These are phyloP conservation scores for Tachystola acroxantha DNA, from an alignment of 2,888 invertebrate genomes.

Conservation along the genomic window DNA sequence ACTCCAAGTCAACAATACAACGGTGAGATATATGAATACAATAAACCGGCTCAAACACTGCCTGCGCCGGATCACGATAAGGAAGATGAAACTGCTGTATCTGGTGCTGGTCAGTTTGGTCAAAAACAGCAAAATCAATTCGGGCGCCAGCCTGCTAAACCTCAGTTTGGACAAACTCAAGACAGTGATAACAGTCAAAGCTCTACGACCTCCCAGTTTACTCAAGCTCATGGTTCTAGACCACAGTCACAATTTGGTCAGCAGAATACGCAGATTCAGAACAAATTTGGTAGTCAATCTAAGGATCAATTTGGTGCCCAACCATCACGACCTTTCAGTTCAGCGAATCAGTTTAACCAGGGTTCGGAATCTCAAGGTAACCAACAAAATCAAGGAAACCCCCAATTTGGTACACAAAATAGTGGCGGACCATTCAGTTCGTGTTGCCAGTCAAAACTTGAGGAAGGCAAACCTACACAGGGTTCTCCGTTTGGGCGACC, in stretches of 20 bases:
- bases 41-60: slow-evolving; percentile 39
- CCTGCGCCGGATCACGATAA: slow-evolving; percentile 24
- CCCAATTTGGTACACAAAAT: slow-evolving; percentile 10
- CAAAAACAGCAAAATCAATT: slow-evolving; percentile 13
- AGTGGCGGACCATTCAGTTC: not conserved
- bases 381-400: slow-evolving; percentile 3
- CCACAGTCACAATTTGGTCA: slow-evolving; percentile 19
- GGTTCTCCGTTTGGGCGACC: not conserved
- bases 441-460: slow-evolving; percentile 1
- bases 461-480: not conserved
- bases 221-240: slow-evolving; percentile 1
- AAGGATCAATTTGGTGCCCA: slow-evolving; percentile 13
- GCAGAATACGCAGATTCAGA: slow-evolving; percentile 10
- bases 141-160: slow-evolving; percentile 1
- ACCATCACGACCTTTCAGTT: slow-evolving; percentile 1
- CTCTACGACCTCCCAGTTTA: not conserved
- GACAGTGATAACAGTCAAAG: slow-evolving; percentile 12
- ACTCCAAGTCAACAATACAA: slow-evolving; percentile 29
- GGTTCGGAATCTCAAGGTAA: slow-evolving; percentile 13
- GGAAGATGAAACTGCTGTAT: slow-evolving; percentile 12
- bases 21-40: slow-evolving; percentile 51
- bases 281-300: slow-evolving; percentile 14
- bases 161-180: slow-evolving; percentile 14
- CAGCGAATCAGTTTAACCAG: not conserved
- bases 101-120: slow-evolving; percentile 11